Evolutionary conservation across 2,888 invertebrate species (phyloP), one percentile per base, ranked within the genome.

Genomic region (Lobophora halterata): DNA sequence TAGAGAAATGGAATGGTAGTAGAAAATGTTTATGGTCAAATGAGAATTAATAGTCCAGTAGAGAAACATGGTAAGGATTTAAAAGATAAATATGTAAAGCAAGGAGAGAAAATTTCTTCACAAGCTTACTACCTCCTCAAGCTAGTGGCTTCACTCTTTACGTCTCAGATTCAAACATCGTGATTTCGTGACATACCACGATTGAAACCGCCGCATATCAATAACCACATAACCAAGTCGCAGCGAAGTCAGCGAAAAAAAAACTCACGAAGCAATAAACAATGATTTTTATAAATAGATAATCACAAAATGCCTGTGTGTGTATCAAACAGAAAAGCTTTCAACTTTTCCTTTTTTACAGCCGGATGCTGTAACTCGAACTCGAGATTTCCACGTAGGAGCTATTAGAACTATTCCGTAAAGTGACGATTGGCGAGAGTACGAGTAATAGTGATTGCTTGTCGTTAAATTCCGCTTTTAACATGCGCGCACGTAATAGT

Each of bases 281-380:
- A 29, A 33, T 33, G 17, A 17, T 17, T 21, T 36, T 18, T n/a
- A n/a, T n/a, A n/a, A n/a, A 61, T 63, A 19, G 27, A 19, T n/a
- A 36, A 18, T 27, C 19, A 24, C 16, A 10, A 27, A 33, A 33
- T 37, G 40, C 26, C 27, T 30, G 33, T 49, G 48, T 40, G 34
- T 46, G 49, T 36, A 44, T 52, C 52, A 48, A 53, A 58, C 47
- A 56, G 55, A 57, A 67, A 68, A 66, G 55, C 61, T 51, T 44
- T 40, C 48, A 55, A 58, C 46, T 69, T 69, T 68, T 65, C 61
- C 65, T 66, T 63, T 68, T 67, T 67, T 61, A 65, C 56, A 60
- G 58, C 62, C 65, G 65, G 67, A 66, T 66, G 58, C 58, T 53
- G 52, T 53, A 57, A 54, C 56, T 57, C 49, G 45, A 59, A 53